phyloP scores from a whole-genome alignment of 2,113 vertebrate genomes.

The Vulpes lagopus region DNA sequence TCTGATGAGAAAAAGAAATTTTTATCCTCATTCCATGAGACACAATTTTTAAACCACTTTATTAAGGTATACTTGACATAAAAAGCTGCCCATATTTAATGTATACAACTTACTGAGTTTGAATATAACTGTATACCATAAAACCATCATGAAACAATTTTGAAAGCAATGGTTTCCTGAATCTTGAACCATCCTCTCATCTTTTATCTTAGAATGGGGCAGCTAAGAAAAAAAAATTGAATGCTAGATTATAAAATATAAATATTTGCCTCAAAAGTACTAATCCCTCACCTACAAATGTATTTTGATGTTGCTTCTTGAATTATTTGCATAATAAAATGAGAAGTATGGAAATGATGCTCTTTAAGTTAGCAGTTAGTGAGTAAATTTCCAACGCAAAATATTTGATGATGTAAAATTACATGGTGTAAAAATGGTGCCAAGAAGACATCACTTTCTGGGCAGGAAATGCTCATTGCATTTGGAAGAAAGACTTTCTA shows the following conservation, averaged over 20 bases:
- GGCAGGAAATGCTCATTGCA: neutral
- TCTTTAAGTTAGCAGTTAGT: constrained; percentile 20
- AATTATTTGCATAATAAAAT: constrained; percentile 1
- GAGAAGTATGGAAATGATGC: neutral
- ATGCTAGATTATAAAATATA: constrained; percentile 23
- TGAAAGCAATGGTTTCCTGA: constrained; percentile 33
- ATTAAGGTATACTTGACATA: neutral
- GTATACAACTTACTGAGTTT: neutral
- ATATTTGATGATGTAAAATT: neutral
- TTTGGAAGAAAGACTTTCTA: neutral
- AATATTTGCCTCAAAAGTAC: constrained; percentile 49
- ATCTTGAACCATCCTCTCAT: neutral
- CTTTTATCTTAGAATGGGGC: neutral
- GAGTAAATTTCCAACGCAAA: constrained; percentile 61
- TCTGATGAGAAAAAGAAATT: constrained; percentile 46
- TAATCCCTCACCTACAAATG: neutral
- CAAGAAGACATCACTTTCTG: neutral
- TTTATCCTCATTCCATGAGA: neutral
- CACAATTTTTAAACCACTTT: constrained; percentile 23
- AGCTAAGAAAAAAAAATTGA: neutral
- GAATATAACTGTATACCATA: neutral
- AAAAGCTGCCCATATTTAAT: neutral
- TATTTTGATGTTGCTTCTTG: constrained; percentile 5
- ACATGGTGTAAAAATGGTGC: neutral
- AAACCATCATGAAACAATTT: constrained; percentile 38